Evolutionary conservation across 1,140 invertebrate species (phyloP), one percentile per base, ranked within the genome.

Genomic region (Pseudoatta argentina): DNA sequence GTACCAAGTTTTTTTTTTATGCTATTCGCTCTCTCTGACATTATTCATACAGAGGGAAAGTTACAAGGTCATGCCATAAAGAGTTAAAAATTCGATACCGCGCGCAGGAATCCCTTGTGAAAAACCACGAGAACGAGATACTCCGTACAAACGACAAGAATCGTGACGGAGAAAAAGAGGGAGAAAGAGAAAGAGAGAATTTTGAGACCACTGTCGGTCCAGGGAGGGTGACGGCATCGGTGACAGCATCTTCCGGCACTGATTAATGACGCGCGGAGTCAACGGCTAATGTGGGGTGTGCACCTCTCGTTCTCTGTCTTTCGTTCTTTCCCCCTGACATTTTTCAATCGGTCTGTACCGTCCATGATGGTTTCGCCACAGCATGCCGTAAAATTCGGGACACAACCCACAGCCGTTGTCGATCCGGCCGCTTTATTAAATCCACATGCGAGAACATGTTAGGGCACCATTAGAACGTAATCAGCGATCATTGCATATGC

Each of bases 251-350:
- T 88, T 90, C 85, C 88, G 93, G 92, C 91, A 89, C 86, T 92
- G 91, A 93, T 92, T 93, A 93, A 93, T 93, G 92, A 93, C 87
- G 30, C 86, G 85, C 39, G 63, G 59, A 92, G 92, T 92, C 91
- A 90, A 91, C 88, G 89, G 91, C 91, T 92, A 92, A 92, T 92
- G 77, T 86, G 53, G 89, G 88, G 59, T 81, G 73, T 67, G 64
- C 59, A 53, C 44, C 59, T 82, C 51, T 34, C 75, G 73, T 64
- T 66, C 69, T 53, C 61, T 30, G 61, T 34, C 18, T 55, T 66
- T 88, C 77, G 39, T 69, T 69, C 77, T 59, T 57, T 66, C 79
- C 83, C 63, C 53, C 71, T 77, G 64, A 81, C 85, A 86, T 87
- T 89, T 89, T 89, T 89, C 87, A 88, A 88, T 89, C 87, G 67